These are phyloP conservation scores for Actias luna DNA, from an alignment of 2,888 invertebrate genomes.

Conservation along the genomic window DNA sequence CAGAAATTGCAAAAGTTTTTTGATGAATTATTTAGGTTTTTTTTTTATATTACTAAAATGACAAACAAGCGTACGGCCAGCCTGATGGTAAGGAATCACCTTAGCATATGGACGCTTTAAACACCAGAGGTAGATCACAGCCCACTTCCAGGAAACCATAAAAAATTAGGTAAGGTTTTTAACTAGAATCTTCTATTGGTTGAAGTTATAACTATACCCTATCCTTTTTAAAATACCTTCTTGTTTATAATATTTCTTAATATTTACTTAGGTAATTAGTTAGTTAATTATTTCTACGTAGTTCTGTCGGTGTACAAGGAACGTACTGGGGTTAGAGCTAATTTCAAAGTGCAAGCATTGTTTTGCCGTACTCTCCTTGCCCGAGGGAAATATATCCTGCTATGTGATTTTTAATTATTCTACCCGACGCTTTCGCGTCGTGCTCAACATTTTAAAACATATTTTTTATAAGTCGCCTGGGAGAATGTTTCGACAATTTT, in stretches of 20 bases:
- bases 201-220: too few species aligned
- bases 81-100: too few species aligned
- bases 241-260: not conserved
- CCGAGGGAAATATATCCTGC: slow-evolving; percentile 33
- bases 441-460: slow-evolving; percentile 19
- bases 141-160: too few species aligned
- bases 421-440: slow-evolving; percentile 35
- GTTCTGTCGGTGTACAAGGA: slow-evolving; percentile 19
- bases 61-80: too few species aligned
- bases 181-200: too few species aligned
- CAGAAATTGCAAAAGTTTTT: too few species aligned
- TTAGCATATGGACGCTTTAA: too few species aligned
- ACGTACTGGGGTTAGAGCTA: slow-evolving; percentile 53
- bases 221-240: too few species aligned
- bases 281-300: not conserved
- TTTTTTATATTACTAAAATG: too few species aligned
- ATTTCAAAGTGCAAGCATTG: slow-evolving; percentile 71
- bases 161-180: too few species aligned
- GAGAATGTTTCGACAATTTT: not conserved
- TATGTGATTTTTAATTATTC: slow-evolving; percentile 51
- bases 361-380: slow-evolving; percentile 50
- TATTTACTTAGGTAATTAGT: not conserved
- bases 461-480: not conserved
- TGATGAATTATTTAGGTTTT: too few species aligned
- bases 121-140: too few species aligned